These are phyloP conservation scores for Dendrophyllia cribrosa DNA, from an alignment of 64 coral and sea anemone species.

Conservation along the genomic window DNA sequence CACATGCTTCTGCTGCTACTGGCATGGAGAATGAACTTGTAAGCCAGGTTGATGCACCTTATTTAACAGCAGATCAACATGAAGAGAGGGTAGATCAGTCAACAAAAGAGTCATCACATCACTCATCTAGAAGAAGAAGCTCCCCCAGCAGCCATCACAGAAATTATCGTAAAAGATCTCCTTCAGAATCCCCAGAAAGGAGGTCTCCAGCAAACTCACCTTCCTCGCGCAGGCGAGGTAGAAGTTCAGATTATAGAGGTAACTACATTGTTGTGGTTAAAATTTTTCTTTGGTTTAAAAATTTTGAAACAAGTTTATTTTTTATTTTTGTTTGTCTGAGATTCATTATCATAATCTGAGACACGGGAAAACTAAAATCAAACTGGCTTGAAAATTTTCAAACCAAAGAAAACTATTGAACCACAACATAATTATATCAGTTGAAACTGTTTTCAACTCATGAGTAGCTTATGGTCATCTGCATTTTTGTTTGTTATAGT, in stretches of 20 bases:
- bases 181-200: constrained; percentile 42
- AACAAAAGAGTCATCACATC: background rate
- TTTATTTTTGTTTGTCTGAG: too few species aligned
- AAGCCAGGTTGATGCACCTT: background rate
- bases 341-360: too few species aligned
- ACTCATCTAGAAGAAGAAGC: background rate
- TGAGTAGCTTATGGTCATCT: too few species aligned
- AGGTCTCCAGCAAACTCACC: constrained; percentile 14
- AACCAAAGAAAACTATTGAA: too few species aligned
- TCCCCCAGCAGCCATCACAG: background rate
- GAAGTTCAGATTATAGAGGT: constrained; percentile 45
- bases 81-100: background rate
- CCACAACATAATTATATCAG: too few species aligned
- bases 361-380: too few species aligned
- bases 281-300: too few species aligned
- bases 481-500: too few species aligned
- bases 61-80: background rate
- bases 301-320: too few species aligned
- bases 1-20: too few species aligned
- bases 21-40: constrained; percentile 11
- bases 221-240: background rate
- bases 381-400: too few species aligned
- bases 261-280: background rate
- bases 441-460: too few species aligned
- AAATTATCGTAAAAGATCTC: constrained; percentile 31